These are phyloP conservation scores for Ditylenchus weischeri DNA, from an alignment of 2,888 invertebrate species.

Conservation along the genomic window DNA sequence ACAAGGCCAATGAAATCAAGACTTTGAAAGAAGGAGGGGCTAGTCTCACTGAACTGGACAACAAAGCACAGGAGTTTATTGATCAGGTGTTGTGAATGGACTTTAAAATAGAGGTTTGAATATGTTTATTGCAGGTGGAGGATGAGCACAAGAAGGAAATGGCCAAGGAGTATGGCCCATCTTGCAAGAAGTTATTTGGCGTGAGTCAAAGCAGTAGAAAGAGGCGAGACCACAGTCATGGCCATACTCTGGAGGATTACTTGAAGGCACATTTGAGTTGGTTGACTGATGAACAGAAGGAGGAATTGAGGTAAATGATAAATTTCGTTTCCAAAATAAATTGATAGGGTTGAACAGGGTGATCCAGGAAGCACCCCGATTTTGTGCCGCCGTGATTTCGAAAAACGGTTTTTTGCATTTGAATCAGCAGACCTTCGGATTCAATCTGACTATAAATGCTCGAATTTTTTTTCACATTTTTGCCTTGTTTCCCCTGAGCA, in stretches of 20 bases:
- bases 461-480: too few species aligned
- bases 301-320: conserved; percentile 17
- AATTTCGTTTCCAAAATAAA: too few species aligned
- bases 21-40: conserved; percentile 33
- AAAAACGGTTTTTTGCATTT: too few species aligned
- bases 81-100: conserved; percentile 17
- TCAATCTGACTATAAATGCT: too few species aligned
- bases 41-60: conserved; percentile 22
- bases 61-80: conserved; percentile 35
- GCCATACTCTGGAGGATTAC: conserved; percentile 36
- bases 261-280: conserved; percentile 42
- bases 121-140: too few species aligned
- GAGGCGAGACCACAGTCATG: background rate
- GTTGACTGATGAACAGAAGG: conserved; percentile 39
- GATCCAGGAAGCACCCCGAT: too few species aligned
- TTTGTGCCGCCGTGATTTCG: too few species aligned
- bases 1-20: conserved; percentile 34
- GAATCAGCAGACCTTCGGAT: too few species aligned
- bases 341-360: too few species aligned
- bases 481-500: too few species aligned
- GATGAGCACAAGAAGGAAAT: conserved; percentile 39
- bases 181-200: conserved; percentile 2
- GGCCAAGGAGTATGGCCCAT: conserved; percentile 23
- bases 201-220: background rate
- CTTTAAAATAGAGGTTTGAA: too few species aligned